Conservation (phyloP, 2,113 vertebrate genomes). For the Willisornis vidua region DNA sequence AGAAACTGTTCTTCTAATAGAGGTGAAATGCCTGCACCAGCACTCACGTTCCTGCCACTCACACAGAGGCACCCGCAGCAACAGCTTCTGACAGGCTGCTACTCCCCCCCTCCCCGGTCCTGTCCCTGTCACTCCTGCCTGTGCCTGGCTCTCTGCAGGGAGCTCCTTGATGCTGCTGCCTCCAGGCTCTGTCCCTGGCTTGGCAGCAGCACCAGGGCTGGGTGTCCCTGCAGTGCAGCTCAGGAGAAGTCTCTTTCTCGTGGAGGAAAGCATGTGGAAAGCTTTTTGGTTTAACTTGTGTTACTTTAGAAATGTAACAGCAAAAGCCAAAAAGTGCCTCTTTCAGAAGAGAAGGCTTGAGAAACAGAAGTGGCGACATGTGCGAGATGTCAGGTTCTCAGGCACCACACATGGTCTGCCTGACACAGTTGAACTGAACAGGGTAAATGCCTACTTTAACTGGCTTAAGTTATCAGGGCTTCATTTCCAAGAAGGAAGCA, state of each 20-base stretch:
- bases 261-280: neutral
- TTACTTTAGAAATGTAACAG: neutral
- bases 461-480: neutral
- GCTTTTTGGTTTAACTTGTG: neutral
- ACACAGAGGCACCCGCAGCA: neutral
- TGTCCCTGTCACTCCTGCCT: neutral
- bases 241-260: neutral
- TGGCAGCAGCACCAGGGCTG: too few relatives aligned
- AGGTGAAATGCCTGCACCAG: neutral
- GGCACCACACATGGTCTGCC: neutral
- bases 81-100: neutral
- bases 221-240: neutral
- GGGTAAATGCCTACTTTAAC: neutral
- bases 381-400: neutral
- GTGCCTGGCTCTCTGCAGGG: neutral
- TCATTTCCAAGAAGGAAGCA: neutral
- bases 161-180: neutral
- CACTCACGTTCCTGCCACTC: neutral
- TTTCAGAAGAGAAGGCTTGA: neutral
- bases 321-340: neutral
- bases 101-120: neutral
- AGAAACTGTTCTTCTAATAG: neutral
- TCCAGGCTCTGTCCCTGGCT: too few relatives aligned
- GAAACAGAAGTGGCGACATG: neutral
- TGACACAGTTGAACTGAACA: neutral